These are phyloP conservation scores for Arenaria interpres DNA, from an alignment of 2,113 vertebrate species.

Conservation along the genomic window DNA sequence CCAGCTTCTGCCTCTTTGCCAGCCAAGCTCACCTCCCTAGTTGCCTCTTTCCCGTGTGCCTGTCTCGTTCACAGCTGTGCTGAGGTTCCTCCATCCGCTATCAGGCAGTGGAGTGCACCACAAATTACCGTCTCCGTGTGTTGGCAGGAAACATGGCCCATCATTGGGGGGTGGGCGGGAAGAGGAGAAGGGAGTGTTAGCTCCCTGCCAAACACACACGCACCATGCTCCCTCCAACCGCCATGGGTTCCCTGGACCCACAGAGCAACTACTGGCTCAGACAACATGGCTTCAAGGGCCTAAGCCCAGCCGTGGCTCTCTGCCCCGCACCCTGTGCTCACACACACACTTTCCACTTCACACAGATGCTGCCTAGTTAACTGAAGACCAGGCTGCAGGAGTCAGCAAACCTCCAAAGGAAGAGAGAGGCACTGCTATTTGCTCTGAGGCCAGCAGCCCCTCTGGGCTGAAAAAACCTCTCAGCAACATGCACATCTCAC, in stretches of 20 bases:
- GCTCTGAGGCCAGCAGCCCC: not conserved
- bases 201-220: not conserved
- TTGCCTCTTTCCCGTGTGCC: not conserved
- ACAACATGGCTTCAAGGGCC: not conserved
- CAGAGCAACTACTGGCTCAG: not conserved
- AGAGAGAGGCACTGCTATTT: not conserved
- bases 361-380: not conserved
- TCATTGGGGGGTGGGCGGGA: fast-evolving
- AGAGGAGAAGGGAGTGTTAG: not conserved
- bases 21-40: not conserved
- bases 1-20: not conserved
- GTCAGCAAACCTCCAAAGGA: not conserved
- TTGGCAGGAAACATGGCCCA: not conserved
- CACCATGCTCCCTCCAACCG: not conserved
- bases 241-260: not conserved
- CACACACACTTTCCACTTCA: not conserved
- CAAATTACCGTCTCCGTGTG: not conserved
- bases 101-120: not conserved
- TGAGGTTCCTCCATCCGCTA: not conserved
- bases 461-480: not conserved
- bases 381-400: not conserved
- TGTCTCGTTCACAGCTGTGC: not conserved
- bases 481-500: not conserved
- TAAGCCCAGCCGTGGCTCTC: not conserved
- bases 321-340: not conserved